Base-by-base conservation (phyloP, 2,113 vertebrate species). In the Nothoprocta perdicaria region DNA sequence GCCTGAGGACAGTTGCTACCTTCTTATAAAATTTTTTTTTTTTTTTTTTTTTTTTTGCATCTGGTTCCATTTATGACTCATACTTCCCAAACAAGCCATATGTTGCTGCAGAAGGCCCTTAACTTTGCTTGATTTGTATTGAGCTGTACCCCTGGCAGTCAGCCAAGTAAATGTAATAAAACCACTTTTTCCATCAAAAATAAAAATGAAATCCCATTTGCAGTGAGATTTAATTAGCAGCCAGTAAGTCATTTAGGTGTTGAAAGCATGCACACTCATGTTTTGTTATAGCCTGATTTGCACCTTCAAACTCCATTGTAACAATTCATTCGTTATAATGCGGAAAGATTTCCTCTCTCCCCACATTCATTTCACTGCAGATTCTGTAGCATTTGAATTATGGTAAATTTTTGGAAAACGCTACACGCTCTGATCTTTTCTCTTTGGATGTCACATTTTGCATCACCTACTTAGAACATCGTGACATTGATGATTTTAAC, bases 21-120 rank as follows among this genome's bases (percentile, higher is more conserved):
- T 96, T 96, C 92, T 96, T 84, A 73, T 27, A 68, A 77, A 46
- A n/a, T n/a, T n/a, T 22, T 10, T 48, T 48, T 48, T 15, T 40
- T 21, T 84, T 55, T 46, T 62, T 40, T 50, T 52, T 53, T 57
- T 84, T 90, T 88, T 92, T 95, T 95, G 76, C 96, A 97, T 97
- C 96, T 97, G 96, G 86, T 97, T 98, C 90, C 80, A 92, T 92
- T 96, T 97, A 97, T 97, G 97, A 98, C 81, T 98, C 97, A 96
- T 93, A 93, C 88, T 97, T 97, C 96, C 97, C 92, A 97, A 95
- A 92, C 77, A 95, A 97, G 89, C 91, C 94, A 96, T 97, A 97
- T 97, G 97, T 93, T 96, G 74, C 90, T 94, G 78, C 84, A 97
- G 86, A 97, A 96, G 88, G 94, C 88, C 93, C 88, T 97, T 92